phyloP scores from a whole-genome alignment of 2,888 invertebrate species.

The Crematogaster levior region DNA sequence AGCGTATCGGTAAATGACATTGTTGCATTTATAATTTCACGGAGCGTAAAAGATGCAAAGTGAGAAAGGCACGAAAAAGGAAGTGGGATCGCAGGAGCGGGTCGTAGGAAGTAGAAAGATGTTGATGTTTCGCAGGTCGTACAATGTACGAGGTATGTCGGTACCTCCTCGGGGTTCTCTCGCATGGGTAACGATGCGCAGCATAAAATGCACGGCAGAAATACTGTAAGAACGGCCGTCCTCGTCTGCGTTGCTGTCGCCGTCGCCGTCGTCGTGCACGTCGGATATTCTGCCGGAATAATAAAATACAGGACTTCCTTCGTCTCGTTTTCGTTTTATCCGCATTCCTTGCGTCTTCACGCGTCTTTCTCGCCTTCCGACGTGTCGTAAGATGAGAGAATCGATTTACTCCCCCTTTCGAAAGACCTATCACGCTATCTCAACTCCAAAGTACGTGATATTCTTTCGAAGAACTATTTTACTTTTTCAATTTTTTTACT shows the following conservation, averaged over 20 bases:
- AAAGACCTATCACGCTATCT: neutral
- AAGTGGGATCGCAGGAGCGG: constrained; percentile 41
- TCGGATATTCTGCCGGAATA: constrained; percentile 69
- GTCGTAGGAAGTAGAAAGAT: constrained; percentile 60
- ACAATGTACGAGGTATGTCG: constrained; percentile 56
- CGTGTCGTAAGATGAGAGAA: constrained; percentile 21
- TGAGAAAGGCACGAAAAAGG: constrained; percentile 30
- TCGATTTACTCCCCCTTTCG: constrained; percentile 38
- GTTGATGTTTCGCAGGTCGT: constrained; percentile 65
- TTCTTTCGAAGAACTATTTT: neutral
- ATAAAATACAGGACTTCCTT: constrained; percentile 62
- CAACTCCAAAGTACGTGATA: neutral
- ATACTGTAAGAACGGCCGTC: constrained; percentile 59
- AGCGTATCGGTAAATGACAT: constrained; percentile 37
- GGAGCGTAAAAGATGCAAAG: constrained; percentile 30
- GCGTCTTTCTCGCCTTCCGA: constrained; percentile 16
- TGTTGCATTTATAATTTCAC: constrained; percentile 19
- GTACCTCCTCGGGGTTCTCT: constrained; percentile 51
- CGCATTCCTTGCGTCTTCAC: constrained; percentile 27
- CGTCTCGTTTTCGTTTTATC: constrained; percentile 29
- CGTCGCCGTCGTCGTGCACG: constrained; percentile 39
- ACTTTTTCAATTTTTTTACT: neutral
- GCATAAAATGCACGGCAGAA: constrained; percentile 70
- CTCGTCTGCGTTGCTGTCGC: constrained; percentile 43
- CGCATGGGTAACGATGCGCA: constrained; percentile 69